Evolutionary conservation across 2,113 vertebrate genomes (phyloP).

Genomic region (Psilopogon haemacephalus): DNA sequence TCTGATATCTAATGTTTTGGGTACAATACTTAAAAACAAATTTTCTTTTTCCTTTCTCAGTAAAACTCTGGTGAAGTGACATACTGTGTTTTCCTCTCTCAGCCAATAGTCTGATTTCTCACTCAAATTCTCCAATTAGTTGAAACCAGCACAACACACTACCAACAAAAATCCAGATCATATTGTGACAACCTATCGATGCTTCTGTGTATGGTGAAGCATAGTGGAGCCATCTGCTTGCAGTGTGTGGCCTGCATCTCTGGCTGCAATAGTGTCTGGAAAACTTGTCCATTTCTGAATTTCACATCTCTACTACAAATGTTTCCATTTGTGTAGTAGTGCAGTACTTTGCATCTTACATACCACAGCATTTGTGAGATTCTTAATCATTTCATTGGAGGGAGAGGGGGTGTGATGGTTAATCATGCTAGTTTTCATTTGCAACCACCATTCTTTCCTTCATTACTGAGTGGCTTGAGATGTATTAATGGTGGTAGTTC

Average conservation of each 20-base stretch:
- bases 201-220: not conserved
- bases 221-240: not conserved
- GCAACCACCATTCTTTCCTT: not conserved
- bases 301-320: not conserved
- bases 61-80: no score
- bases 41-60: no score
- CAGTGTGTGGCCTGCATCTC: not conserved
- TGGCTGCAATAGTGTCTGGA: not conserved
- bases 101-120: no score
- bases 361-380: not conserved
- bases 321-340: not conserved
- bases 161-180: not conserved
- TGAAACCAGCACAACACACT: no score
- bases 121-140: no score
- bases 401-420: no score
- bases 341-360: not conserved
- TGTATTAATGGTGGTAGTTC: not conserved
- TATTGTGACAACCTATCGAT: not conserved
- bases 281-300: conserved; percentile 11
- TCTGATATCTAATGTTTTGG: no score
- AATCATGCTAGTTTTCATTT: not conserved
- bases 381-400: no score
- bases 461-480: not conserved
- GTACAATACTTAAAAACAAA: no score
- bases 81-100: no score